These are phyloP conservation scores for Oreonectes daqikongensis DNA, from an alignment of 2,797 vertebrate genomes.

Conservation along the genomic window DNA sequence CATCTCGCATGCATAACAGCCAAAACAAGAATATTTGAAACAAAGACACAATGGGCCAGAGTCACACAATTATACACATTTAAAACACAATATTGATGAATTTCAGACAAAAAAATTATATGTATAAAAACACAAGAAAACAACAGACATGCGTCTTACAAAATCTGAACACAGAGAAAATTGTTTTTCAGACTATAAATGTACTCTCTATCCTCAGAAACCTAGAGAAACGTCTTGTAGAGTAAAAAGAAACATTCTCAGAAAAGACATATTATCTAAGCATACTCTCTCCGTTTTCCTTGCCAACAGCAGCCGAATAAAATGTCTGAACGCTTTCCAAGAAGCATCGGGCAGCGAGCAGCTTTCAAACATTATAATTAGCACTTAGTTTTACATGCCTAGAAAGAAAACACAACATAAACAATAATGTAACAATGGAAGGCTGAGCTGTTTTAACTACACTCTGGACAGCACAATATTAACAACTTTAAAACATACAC, in stretches of 20 bases:
- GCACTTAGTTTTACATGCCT: constrained; percentile 49
- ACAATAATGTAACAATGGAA: constrained; percentile 27
- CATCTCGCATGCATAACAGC: constrained; percentile 7
- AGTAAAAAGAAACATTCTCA: not conserved
- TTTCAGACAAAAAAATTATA: not conserved
- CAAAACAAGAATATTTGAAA: constrained; percentile 37
- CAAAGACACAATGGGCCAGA: constrained; percentile 21
- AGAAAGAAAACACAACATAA: constrained; percentile 52
- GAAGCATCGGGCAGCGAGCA: constrained; percentile 45
- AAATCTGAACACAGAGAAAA: not conserved
- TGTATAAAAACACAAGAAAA: not conserved
- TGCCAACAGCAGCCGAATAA: constrained; percentile 42
- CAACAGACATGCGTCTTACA: too few species aligned
- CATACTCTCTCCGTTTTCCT: not conserved
- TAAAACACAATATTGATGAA: not conserved
- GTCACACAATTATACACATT: not conserved
- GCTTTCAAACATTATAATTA: constrained; percentile 47
- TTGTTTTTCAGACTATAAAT: not conserved
- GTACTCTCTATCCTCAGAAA: not conserved
- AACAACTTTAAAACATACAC: not conserved
- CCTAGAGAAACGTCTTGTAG: not conserved
- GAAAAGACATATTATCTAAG: not conserved
- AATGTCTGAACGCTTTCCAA: constrained; percentile 51
- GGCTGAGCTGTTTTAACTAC: constrained; percentile 18
- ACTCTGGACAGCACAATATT: not conserved